These are phyloP conservation scores for Cuculus canorus DNA, from an alignment of 2,797 vertebrate genomes.

Conservation along the genomic window DNA sequence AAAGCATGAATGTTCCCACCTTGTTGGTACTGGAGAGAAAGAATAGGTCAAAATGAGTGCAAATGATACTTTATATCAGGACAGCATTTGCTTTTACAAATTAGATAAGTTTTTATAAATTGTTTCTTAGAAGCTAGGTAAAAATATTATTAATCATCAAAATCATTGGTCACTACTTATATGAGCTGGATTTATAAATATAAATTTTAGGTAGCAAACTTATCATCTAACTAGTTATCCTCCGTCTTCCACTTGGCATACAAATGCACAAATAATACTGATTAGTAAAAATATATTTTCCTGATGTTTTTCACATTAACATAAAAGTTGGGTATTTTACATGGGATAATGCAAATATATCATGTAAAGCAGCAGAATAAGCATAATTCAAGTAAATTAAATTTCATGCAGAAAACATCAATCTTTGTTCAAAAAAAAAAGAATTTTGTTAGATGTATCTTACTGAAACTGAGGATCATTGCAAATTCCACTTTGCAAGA, in stretches of 20 bases:
- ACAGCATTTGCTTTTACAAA: not conserved
- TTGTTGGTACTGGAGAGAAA: not conserved
- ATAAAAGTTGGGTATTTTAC: not conserved
- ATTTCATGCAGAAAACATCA: not conserved
- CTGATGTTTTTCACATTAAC: not conserved
- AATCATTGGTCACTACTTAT: not conserved
- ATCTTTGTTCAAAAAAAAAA: not conserved
- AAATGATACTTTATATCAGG: no score
- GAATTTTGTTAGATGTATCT: not conserved
- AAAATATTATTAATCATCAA: not conserved
- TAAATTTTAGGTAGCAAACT: not conserved
- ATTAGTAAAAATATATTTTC: not conserved
- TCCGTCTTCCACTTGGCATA: not conserved
- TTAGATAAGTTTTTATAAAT: not conserved
- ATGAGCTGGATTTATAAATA: not conserved
- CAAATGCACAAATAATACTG: not conserved
- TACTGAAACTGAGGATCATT: not conserved
- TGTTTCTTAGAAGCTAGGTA: not conserved
- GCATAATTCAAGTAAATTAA: not conserved
- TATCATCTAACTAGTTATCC: not conserved
- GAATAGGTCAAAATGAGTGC: not conserved
- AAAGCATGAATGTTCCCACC: not conserved
- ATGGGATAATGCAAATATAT: not conserved
- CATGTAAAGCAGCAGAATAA: not conserved
- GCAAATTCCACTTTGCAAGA: not conserved